phyloP scores from a whole-genome alignment of 2,797 vertebrate genomes.

The Ispidina picta region DNA sequence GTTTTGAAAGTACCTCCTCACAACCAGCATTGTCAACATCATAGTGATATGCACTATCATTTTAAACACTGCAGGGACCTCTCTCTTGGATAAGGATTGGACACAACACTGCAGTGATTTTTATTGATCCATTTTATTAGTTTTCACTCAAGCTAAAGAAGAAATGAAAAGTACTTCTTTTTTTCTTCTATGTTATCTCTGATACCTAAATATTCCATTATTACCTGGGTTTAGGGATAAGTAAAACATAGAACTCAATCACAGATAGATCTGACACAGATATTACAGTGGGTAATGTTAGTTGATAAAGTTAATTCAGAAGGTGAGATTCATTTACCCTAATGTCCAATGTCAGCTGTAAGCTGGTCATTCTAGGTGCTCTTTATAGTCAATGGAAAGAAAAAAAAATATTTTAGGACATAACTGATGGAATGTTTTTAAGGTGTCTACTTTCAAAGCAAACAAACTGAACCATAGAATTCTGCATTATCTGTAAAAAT shows the following conservation, averaged over 20 bases:
- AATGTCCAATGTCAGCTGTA: background rate
- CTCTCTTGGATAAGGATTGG: background rate
- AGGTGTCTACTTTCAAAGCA: background rate
- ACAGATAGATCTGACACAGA: background rate
- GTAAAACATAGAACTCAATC: background rate
- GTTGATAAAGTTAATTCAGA: background rate
- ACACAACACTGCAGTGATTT: background rate
- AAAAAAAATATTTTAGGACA: background rate
- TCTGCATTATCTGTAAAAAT: background rate
- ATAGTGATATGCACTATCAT: accelerated
- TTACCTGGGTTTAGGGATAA: background rate
- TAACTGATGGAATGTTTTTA: background rate
- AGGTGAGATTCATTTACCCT: background rate
- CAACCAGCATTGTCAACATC: background rate
- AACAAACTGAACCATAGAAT: background rate
- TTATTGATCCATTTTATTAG: background rate
- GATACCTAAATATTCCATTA: background rate
- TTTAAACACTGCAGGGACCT: background rate
- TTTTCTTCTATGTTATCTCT: background rate
- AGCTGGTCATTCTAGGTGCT: background rate
- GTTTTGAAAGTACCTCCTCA: background rate
- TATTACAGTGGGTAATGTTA: background rate
- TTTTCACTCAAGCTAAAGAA: background rate
- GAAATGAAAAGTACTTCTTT: background rate
- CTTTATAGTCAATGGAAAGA: background rate